Evolutionary conservation across 2,888 invertebrate genomes (phyloP), one percentile per base, ranked within the genome.

Genomic region (Dermolepida albohirtum): DNA sequence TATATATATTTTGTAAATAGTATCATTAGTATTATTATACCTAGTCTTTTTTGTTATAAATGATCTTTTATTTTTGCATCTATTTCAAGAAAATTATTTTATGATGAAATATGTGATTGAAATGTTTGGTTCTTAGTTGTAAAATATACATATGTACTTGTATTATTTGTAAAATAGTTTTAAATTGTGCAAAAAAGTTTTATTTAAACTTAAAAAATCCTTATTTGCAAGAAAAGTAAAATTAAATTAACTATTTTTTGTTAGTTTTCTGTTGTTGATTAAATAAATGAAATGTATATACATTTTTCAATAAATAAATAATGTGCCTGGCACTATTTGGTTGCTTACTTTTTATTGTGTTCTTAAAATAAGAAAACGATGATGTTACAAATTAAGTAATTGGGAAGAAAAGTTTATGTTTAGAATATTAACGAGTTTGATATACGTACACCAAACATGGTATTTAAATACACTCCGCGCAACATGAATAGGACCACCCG

Each of bases 211-310:
- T 39, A 22, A 65, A 57, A 64, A 68, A 65, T 71, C 67, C 50
- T 69, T 68, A 69, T 68, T 70, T 22, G 4, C 4, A 22, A 22
- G n/a, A n/a, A n/a, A n/a, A n/a, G n/a, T n/a, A 22, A 22, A 22
- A 22, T 22, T 22, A 22, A 2, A 22, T 1, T 2, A 22, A 22
- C 22, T 22, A 1, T 22, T 22, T 71, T 54, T 64, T 69, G 63
- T 40, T 64, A 52, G 4, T 67, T 66, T 34, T 59, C 44, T 67
- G 43, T 72, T 41, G n/a, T 34, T 11, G 69, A 70, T 74, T 49
- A 34, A 34, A 34, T 34, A 34, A 34, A 34, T 34, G 2, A 71
- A 72, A 71, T 74, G 71, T 27, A 72, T 72, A 74, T 47, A 68
- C 70, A 68, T 68, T 22, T 22, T 22, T 22, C 22, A 22, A 22